These are phyloP conservation scores for Pteronotus mesoamericanus DNA, from an alignment of 2,797 vertebrate genomes.

Conservation along the genomic window DNA sequence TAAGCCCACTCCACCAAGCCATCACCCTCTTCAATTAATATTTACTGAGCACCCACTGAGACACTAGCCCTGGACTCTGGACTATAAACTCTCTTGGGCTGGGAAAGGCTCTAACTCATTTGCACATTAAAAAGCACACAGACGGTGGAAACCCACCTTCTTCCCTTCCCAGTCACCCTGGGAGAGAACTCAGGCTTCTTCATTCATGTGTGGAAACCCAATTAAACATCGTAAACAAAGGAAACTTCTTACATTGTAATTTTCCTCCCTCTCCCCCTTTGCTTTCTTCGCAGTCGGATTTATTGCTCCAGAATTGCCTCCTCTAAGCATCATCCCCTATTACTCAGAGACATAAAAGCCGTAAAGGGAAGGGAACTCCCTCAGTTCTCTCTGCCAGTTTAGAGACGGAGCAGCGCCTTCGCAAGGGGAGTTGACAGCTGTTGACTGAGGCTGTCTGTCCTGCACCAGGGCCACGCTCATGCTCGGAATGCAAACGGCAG, in stretches of 20 bases:
- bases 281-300: conserved; percentile 57
- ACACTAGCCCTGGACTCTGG: not conserved
- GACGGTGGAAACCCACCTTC: conserved; percentile 28
- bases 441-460: not conserved
- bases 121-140: conserved; percentile 19
- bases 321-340: conserved; percentile 23
- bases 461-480: accelerated
- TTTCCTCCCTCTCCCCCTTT: not conserved
- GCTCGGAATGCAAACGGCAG: not conserved
- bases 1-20: not conserved
- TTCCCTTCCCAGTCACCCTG: not conserved
- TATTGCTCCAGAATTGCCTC: conserved; percentile 43
- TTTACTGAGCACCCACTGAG: not conserved
- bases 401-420: conserved; percentile 25
- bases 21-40: not conserved
- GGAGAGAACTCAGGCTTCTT: not conserved
- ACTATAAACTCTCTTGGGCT: not conserved
- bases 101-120: conserved; percentile 22
- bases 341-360: conserved; percentile 55
- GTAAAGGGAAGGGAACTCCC: not conserved
- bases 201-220: conserved; percentile 46
- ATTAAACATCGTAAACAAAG: conserved; percentile 55
- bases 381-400: not conserved
- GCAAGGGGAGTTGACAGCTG: not conserved
- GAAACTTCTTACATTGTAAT: conserved; percentile 37